Percentiles rank a stretch among this genome's conserved stretches.
Evolutionary conservation across 2,888 invertebrate species (phyloP).

Genomic region (Chymomyza amoena): DNA sequence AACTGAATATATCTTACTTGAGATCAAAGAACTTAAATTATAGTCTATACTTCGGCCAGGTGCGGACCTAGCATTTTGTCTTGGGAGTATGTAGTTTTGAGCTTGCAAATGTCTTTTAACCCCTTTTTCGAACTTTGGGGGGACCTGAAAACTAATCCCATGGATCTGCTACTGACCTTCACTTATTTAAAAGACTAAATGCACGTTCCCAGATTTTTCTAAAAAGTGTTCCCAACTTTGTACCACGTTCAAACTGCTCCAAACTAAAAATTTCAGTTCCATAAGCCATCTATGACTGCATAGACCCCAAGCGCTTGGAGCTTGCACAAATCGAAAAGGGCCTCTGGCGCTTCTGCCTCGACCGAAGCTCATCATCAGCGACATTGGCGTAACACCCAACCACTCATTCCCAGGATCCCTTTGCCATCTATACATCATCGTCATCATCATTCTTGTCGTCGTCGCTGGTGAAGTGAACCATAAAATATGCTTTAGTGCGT

Average conservation of each 20-base stretch:
- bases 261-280: background rate
- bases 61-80: no score
- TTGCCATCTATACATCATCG: background rate
- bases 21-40: no score
- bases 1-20: no score
- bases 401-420: background rate
- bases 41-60: no score
- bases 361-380: background rate
- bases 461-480: constrained; percentile 62
- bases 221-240: background rate
- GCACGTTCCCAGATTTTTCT: background rate
- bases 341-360: background rate
- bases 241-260: background rate
- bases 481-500: constrained; percentile 65
- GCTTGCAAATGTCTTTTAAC: no score
- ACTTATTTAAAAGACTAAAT: no score
- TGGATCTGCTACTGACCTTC: no score
- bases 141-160: no score
- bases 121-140: no score
- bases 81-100: no score
- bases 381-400: background rate
- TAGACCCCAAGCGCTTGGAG: background rate
- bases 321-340: background rate
- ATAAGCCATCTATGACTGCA: background rate
- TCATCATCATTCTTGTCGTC: constrained; percentile 42